These are phyloP conservation scores for Esperia sulphurella DNA, from an alignment of 2,888 invertebrate genomes.

Conservation along the genomic window DNA sequence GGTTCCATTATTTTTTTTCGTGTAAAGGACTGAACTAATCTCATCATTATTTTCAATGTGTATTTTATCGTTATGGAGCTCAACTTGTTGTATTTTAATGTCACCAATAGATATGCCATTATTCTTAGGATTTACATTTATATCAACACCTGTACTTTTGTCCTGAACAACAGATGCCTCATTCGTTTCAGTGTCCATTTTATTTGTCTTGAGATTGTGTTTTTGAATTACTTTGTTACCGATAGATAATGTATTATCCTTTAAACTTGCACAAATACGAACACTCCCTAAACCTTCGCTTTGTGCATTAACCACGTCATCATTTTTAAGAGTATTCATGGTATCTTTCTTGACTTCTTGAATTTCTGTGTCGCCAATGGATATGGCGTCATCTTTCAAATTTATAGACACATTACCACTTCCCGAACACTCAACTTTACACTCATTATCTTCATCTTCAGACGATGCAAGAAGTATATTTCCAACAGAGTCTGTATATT, in stretches of 20 bases:
- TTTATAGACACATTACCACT: slow-evolving; percentile 24
- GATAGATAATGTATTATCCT: not conserved
- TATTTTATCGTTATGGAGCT: not conserved
- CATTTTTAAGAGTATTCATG: not conserved
- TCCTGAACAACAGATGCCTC: no score
- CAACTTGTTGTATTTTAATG: not conserved
- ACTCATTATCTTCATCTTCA: slow-evolving; percentile 36
- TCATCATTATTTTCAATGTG: not conserved
- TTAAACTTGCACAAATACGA: no score
- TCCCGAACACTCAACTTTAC: slow-evolving; percentile 8
- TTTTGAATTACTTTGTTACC: not conserved
- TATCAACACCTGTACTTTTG: no score
- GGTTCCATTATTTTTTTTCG: not conserved
- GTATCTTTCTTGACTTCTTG: slow-evolving; percentile 3
- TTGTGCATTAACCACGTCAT: no score
- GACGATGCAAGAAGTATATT: slow-evolving; percentile 51
- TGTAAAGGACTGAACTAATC: not conserved
- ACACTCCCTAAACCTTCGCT: no score
- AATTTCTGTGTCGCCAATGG: slow-evolving; percentile 36
- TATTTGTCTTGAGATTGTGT: no score
- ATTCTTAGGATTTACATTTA: no score
- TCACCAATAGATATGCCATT: not conserved
- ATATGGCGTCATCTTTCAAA: slow-evolving; percentile 38
- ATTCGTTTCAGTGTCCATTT: no score
- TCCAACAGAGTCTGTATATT: slow-evolving; percentile 38